A percentile compares a stretch with the other conserved stretches of the same genome.
Conservation (phyloP, 1,140 invertebrate species). For the Eubasilissa regina region DNA sequence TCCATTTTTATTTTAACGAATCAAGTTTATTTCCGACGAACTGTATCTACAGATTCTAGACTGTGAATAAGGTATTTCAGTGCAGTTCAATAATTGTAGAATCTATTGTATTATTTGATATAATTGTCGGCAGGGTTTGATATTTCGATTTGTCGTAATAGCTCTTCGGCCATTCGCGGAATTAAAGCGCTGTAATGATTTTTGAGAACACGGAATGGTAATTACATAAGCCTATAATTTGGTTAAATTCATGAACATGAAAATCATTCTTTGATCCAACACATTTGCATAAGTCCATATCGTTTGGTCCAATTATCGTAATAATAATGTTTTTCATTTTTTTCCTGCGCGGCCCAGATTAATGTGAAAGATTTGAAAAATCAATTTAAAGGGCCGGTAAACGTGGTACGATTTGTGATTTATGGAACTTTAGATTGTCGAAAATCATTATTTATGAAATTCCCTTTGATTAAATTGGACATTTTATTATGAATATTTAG, state of each 20-base stretch:
- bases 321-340: constrained; percentile 22
- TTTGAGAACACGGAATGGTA: constrained; percentile 24
- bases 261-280: constrained; percentile 27
- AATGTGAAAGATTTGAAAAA: constrained; percentile 31
- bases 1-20: too few relatives aligned
- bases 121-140: too few relatives aligned
- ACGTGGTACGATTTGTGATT: constrained; percentile 17
- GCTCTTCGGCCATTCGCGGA: background rate
- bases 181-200: constrained; percentile 17
- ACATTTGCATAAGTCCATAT: constrained; percentile 47
- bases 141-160: background rate
- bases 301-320: constrained; percentile 40
- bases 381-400: constrained; percentile 3
- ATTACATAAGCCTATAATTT: constrained; percentile 34
- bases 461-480: constrained; percentile 17
- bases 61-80: too few relatives aligned
- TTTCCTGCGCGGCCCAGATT: constrained; percentile 32
- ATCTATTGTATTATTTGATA: too few relatives aligned
- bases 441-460: constrained; percentile 32
- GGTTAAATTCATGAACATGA: constrained; percentile 39
- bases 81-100: too few relatives aligned
- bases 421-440: constrained; percentile 28
- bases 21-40: too few relatives aligned
- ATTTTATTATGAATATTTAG: too few relatives aligned
- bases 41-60: too few relatives aligned